These are phyloP conservation scores for Lithophane ornitopus DNA, from an alignment of 2,888 invertebrate species.

Conservation along the genomic window DNA sequence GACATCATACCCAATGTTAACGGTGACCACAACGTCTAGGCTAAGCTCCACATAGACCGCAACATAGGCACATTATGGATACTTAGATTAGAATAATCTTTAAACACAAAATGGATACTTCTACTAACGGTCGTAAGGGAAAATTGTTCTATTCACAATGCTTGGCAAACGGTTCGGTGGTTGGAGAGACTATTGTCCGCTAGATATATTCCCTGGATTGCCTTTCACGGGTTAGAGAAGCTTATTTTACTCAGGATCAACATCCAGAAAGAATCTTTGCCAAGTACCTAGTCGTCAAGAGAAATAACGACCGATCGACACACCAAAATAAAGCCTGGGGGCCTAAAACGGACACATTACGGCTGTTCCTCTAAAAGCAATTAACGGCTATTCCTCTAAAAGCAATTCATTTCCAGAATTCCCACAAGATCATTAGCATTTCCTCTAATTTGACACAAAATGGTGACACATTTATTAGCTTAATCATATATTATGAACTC, in stretches of 20 bases:
- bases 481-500: too few relatives aligned
- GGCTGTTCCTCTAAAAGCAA: too few relatives aligned
- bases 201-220: not conserved
- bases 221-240: not conserved
- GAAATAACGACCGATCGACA: not conserved
- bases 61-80: conserved; percentile 40
- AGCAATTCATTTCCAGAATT: too few relatives aligned
- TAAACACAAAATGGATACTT: conserved; percentile 35
- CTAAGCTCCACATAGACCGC: conserved; percentile 50
- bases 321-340: too few relatives aligned
- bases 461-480: too few relatives aligned
- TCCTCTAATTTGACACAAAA: too few relatives aligned
- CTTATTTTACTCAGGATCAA: not conserved
- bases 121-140: conserved; percentile 17
- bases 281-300: not conserved
- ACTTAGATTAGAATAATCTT: conserved; percentile 32
- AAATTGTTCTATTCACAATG: conserved; percentile 21
- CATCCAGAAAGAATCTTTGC: not conserved
- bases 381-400: too few relatives aligned
- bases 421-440: too few relatives aligned
- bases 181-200: conserved; percentile 1
- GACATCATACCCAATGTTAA: conserved; percentile 41
- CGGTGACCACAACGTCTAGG: conserved; percentile 56
- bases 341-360: too few relatives aligned
- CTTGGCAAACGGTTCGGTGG: conserved; percentile 10